These are phyloP conservation scores for Pseudochirops corinnae DNA, from an alignment of 2,797 vertebrate genomes.

Conservation along the genomic window DNA sequence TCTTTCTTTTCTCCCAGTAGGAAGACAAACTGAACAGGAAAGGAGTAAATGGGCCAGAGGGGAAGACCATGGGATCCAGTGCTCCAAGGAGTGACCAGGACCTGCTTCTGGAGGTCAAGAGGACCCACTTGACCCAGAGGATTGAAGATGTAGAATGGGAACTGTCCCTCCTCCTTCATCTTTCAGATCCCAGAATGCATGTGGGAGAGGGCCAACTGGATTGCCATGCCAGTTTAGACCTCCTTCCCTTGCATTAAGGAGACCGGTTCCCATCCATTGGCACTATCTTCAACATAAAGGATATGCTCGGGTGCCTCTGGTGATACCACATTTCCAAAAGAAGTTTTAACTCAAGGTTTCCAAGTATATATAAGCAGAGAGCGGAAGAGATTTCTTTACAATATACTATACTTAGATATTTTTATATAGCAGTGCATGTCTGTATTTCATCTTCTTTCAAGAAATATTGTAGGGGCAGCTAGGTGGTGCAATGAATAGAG, in stretches of 20 bases:
- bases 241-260: background rate
- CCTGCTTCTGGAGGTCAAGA: constrained; percentile 86
- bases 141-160: constrained; percentile 87
- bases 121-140: constrained; percentile 84
- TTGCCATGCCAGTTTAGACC: background rate
- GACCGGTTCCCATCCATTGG: background rate
- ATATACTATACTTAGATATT: background rate
- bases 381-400: background rate
- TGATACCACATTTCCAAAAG: background rate
- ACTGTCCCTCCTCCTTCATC: constrained; percentile 75
- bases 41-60: background rate
- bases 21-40: background rate
- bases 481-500: no score
- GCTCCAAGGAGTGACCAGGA: constrained; percentile 81
- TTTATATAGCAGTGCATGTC: background rate
- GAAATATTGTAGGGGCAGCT: background rate
- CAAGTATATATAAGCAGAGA: background rate
- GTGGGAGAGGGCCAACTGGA: background rate
- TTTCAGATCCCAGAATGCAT: constrained; percentile 36
- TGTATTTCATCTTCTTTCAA: background rate
- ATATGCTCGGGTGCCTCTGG: background rate
- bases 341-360: background rate
- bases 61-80: constrained; percentile 50
- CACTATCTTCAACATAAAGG: background rate
- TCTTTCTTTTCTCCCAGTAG: background rate